Conservation (phyloP, 2,888 invertebrate species). For the Apamea sordens region DNA sequence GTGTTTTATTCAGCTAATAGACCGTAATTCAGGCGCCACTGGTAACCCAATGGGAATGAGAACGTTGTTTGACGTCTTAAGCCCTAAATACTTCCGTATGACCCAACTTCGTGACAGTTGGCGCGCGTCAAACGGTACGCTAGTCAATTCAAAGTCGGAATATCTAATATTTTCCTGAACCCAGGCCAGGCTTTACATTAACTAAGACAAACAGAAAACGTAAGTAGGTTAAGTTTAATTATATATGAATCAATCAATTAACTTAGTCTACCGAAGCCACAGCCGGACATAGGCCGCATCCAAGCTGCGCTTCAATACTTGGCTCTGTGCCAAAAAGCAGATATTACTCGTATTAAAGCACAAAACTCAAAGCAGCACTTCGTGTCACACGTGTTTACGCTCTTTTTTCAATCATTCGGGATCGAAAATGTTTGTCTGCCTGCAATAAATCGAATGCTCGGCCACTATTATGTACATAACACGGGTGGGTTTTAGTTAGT, state of each 20-base stretch:
- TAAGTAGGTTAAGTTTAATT: conserved; percentile 5
- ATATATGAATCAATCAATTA: conserved; percentile 7
- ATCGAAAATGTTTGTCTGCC: conserved; percentile 21
- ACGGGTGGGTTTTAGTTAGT: no score
- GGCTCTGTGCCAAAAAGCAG: conserved; percentile 32
- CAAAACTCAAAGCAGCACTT: conserved; percentile 24
- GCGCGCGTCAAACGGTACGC: neutral
- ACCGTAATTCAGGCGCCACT: conserved; percentile 32
- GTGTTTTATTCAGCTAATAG: conserved; percentile 2
- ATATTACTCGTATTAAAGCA: conserved; percentile 30
- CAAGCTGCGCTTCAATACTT: conserved; percentile 9
- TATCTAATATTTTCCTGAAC: neutral
- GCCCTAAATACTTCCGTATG: conserved; percentile 4
- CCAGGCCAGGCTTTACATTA: neutral
- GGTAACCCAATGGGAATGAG: conserved; percentile 6
- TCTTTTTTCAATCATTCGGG: conserved; percentile 19
- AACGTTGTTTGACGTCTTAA: conserved; percentile 26
- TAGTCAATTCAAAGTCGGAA: conserved; percentile 12
- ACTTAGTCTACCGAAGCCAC: neutral
- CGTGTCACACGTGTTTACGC: conserved; percentile 12
- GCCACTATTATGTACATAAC: neutral
- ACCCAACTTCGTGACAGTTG: conserved; percentile 5
- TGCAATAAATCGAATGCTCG: conserved; percentile 17
- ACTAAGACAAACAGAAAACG: neutral
- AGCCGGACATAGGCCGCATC: neutral